These are phyloP conservation scores for Uloborus plumipes DNA, from an alignment of 2,888 invertebrate species.

Conservation along the genomic window DNA sequence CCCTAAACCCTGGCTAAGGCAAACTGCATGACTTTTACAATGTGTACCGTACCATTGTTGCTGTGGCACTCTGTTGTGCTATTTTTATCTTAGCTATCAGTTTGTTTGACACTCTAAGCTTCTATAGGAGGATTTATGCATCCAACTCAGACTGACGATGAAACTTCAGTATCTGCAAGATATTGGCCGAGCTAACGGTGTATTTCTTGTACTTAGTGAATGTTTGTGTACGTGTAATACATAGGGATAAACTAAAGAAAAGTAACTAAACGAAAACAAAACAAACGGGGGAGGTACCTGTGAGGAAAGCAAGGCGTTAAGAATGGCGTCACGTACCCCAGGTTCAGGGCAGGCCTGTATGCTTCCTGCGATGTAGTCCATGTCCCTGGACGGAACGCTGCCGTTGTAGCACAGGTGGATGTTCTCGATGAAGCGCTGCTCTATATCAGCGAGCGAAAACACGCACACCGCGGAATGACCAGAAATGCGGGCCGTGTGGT, in stretches of 20 bases:
- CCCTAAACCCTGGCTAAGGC: too few relatives aligned
- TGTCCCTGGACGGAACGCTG: slow-evolving; percentile 89
- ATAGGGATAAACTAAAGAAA: slow-evolving; percentile 9
- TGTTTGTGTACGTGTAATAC: not conserved
- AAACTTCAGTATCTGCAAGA: too few relatives aligned
- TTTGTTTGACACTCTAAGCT: too few relatives aligned
- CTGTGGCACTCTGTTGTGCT: too few relatives aligned
- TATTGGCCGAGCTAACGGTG: too few relatives aligned
- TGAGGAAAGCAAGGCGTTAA: slow-evolving; percentile 46
- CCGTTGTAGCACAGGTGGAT: slow-evolving; percentile 98
- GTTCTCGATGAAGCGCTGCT: slow-evolving; percentile 94
- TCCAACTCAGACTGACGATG: too few relatives aligned
- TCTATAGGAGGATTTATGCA: too few relatives aligned
- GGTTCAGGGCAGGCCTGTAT: slow-evolving; percentile 91
- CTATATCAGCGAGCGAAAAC: slow-evolving; percentile 90
- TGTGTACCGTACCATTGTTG: too few relatives aligned
- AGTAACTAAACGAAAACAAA: slow-evolving; percentile 30
- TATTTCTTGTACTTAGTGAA: not conserved
- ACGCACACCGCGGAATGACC: slow-evolving; percentile 91
- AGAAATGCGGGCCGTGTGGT: slow-evolving; percentile 86
- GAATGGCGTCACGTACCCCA: slow-evolving; percentile 74
- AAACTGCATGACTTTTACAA: too few relatives aligned
- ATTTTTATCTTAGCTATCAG: too few relatives aligned
- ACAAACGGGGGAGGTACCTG: slow-evolving; percentile 27
- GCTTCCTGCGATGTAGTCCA: slow-evolving; percentile 91